Base-by-base conservation (phyloP, 35 echinoderm and acorn worm genomes). In the Ptychodera flava region DNA sequence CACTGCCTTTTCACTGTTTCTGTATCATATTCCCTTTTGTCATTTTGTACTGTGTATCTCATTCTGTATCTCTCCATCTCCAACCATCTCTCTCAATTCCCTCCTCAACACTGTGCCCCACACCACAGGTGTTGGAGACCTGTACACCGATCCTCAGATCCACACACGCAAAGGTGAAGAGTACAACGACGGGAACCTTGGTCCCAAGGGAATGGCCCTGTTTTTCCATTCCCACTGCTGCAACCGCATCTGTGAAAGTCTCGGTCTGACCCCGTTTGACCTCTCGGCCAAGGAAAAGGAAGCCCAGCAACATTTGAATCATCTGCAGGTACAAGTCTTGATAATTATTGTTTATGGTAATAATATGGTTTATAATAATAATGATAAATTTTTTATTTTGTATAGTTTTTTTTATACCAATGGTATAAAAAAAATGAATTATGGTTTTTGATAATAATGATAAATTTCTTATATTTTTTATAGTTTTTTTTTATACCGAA, bases 131-230 rank as follows among this genome's bases (percentile, higher is more conserved):
- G 95, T 97, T 16, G 95, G 95, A 0, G 95, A 97, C 81, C 81
- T 97, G 80, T 97, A 91, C 83, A 97, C 95, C 22, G 95, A 97
- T 85, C 95, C 95, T 16, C 95, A 97, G 78, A 97, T 97, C 76
- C 95, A 97, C 85, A 97, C 95, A 31, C 85, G 87, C 1, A 97
- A 84, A 2, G 95, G 95, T 0, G 94, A 84, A 29, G 95, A 97
- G 80, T 97, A 97, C 88, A 97, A 97, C 31, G 95, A 97, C 16
- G 95, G 95, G 28, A 97, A 97, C 85, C 92, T 97, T 0, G 95
- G 95, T 28, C 85, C 86, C n/a, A 91, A 93, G 34, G 95, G 95
- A 0, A 94, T 97, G 92, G 95, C 95, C 14, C 84, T 97, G 33
- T 97, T 97, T 92, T 97, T 97, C 81, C 87, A 90, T 27, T 91